A percentile compares a stretch with the other conserved stretches of the same genome.
Conservation (phyloP, 92 coral and sea anemone genomes). For the Virgularia gustaviana region DNA sequence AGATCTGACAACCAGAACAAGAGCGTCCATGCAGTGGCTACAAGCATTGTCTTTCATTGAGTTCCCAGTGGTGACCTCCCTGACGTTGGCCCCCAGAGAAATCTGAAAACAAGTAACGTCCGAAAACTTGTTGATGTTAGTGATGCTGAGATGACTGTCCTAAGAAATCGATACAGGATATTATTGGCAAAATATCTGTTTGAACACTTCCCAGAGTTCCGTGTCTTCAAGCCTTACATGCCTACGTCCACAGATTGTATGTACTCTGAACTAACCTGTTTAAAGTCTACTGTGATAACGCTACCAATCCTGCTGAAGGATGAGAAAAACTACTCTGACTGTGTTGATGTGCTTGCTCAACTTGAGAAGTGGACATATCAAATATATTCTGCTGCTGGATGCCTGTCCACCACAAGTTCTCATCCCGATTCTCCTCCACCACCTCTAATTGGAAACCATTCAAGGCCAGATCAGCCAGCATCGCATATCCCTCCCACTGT, state of each 20-base stretch:
- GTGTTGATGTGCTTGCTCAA: slow-evolving; percentile 59
- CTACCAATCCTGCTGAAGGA: slow-evolving; percentile 61
- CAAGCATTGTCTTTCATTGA: slow-evolving; percentile 38
- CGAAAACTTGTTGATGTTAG: slow-evolving; percentile 15
- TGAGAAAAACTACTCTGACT: slow-evolving; percentile 57
- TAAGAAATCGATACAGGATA: slow-evolving; percentile 34
- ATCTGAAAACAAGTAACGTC: slow-evolving; percentile 24
- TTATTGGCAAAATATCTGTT: slow-evolving; percentile 42
- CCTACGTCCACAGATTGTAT: slow-evolving; percentile 42
- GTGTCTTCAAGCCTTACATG: slow-evolving; percentile 39
- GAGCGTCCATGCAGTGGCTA: slow-evolving; percentile 49
- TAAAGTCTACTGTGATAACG: slow-evolving; percentile 49
- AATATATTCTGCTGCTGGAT: slow-evolving; percentile 54
- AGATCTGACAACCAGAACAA: slow-evolving; percentile 43
- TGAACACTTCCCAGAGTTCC: slow-evolving; percentile 48
- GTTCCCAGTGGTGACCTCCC: slow-evolving; percentile 34
- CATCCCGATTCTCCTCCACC: slow-evolving; percentile 31
- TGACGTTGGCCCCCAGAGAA: slow-evolving; percentile 40
- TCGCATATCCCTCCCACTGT: slow-evolving; percentile 45
- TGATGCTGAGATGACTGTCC: slow-evolving; percentile 42
- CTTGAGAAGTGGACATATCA: slow-evolving; percentile 56
- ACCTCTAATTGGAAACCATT: slow-evolving; percentile 10
- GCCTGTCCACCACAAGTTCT: slow-evolving; percentile 31
- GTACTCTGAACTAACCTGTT: slow-evolving; percentile 36
- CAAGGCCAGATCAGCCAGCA: slow-evolving; percentile 49